Conservation (phyloP, 2,113 vertebrate species). For the Phylloscopus whistleri region DNA sequence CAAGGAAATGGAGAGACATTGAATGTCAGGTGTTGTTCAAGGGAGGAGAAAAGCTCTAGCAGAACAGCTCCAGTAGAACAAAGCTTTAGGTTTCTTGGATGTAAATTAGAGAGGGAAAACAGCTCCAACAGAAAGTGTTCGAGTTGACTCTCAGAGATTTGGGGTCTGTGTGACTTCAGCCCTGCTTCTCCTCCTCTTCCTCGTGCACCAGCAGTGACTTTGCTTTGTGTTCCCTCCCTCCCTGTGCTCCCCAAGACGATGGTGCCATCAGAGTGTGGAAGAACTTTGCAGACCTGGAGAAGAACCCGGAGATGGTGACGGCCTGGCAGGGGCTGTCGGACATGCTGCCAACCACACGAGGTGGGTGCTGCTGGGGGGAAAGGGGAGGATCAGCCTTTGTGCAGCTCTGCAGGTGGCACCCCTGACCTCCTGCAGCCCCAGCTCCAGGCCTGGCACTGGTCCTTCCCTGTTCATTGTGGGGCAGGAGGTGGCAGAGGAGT, state of each 20-base stretch:
- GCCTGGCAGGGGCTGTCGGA: slow-evolving; percentile 99
- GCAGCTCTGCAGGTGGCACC: slow-evolving; percentile 8
- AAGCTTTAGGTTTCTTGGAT: neutral
- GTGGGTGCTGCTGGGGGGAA: slow-evolving; percentile 65
- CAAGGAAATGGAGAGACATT: neutral
- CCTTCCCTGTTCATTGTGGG: neutral
- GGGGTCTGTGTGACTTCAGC: neutral
- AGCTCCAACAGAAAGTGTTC: neutral
- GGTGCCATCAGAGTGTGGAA: slow-evolving; percentile 97
- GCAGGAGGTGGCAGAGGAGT: neutral
- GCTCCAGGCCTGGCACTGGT: neutral
- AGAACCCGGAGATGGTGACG: slow-evolving; percentile 98
- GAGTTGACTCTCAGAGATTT: neutral
- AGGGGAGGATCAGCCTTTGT: neutral
- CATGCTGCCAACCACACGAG: slow-evolving; percentile 95
- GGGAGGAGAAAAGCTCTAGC: neutral
- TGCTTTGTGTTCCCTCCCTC: neutral
- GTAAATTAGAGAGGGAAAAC: neutral
- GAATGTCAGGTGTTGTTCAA: neutral
- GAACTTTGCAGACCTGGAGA: slow-evolving; percentile 94
- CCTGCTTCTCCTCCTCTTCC: neutral
- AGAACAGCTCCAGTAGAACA: neutral
- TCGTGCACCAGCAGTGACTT: neutral
- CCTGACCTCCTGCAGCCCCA: neutral
- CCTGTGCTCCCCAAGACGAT: slow-evolving; percentile 77